Percentiles rank a stretch among this genome's conserved stretches.
phyloP scores from a whole-genome alignment of 30 jellyfish, hydroid and myxozoan genomes.

The Aurelia aurita complex sp. Pacific region DNA sequence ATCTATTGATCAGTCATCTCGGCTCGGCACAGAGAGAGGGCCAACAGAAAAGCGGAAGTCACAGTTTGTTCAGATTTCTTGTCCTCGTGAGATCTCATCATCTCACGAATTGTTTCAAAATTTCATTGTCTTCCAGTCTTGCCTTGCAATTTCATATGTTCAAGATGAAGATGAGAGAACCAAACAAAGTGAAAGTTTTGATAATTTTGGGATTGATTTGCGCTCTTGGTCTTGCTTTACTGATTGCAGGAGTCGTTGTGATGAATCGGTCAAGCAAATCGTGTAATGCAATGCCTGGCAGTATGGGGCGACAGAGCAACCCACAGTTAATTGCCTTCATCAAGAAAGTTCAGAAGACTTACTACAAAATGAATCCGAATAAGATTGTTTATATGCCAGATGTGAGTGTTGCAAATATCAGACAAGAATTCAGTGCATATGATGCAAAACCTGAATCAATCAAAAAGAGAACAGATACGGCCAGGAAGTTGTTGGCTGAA shows the following conservation, averaged over 20 bases:
- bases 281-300: neutral
- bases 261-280: neutral
- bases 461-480: constrained; percentile 78
- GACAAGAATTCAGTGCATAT: constrained; percentile 79
- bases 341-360: constrained; percentile 65
- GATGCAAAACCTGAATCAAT: constrained; percentile 76
- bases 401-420: constrained; percentile 33
- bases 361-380: constrained; percentile 84
- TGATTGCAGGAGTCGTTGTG: constrained; percentile 20
- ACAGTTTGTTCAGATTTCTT: too few relatives aligned
- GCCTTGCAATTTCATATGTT: too few relatives aligned
- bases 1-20: neutral
- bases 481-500: constrained; percentile 57
- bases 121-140: too few relatives aligned
- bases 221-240: neutral
- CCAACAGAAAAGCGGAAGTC: neutral
- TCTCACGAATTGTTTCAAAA: too few relatives aligned
- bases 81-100: too few relatives aligned
- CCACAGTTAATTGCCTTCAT: constrained; percentile 40
- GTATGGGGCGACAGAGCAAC: constrained; percentile 9
- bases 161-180: too few relatives aligned
- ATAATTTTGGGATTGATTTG: neutral
- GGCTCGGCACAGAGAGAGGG: neutral
- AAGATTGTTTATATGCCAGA: constrained; percentile 78
- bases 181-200: too few relatives aligned